Evolutionary conservation across 1,140 invertebrate species (phyloP), one percentile per base, ranked within the genome.

Genomic region (Olivierus martensii): DNA sequence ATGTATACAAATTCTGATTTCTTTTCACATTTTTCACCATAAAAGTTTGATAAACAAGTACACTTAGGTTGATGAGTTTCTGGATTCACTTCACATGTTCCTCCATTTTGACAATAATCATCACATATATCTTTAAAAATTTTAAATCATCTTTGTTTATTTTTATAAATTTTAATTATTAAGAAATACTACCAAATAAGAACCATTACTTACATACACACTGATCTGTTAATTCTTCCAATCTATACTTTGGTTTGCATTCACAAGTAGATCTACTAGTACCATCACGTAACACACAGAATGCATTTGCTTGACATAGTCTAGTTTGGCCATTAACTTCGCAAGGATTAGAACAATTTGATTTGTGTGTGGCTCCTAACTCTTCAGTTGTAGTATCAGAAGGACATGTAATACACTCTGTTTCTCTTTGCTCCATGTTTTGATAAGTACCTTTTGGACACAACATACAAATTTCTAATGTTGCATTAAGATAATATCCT

Each of bases 1-100:
- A 93, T 90, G 67, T 93, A 94, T 4, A 89, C 87, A 67, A 94
- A 93, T 63, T 92, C 86, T 1, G 87, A 90, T 66, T 92, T 92
- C 61, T 89, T 85, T 4, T 82, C 77, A 63, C 87, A 93, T 53
- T 83, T 81, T 57, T 83, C 81, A n/a, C 89, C 89, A 12, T 87
- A 91, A 70, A 91, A 94, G 48, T 87, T 91, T 1, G 88, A 87
- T 6, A 83, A 79, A 65, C 89, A 94, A 54, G 85, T 76, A 65
- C 89, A 94, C 0, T 83, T 82, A 0, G 88, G 87, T 35, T 63
- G 58, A 17, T 67, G 66, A 36, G 59, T 56, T 35, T 67, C 61
- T 22, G 59, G 15, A 45, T 83, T 79, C 1, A 84, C 83, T 11
- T 88, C 75, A 67, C 92, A 97, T 19, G 80, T 76, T 2, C 90